Evolutionary conservation across 2,113 vertebrate genomes (phyloP), one percentile per base, ranked within the genome.

Genomic region (Dromaius novaehollandiae): DNA sequence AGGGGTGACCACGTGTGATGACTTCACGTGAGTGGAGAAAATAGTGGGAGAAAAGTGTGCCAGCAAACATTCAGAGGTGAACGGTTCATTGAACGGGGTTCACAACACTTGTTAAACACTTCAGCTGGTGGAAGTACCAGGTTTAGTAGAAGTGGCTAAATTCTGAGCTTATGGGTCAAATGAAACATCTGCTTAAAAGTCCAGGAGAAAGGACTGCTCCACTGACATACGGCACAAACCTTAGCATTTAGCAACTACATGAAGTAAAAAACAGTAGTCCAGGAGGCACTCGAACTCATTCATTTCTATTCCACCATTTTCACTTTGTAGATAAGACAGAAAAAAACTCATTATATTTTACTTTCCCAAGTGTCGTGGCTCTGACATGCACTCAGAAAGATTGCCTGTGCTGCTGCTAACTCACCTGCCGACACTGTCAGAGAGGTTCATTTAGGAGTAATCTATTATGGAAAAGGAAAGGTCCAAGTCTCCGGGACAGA

Each of bases 381-480:
- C 76, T 90, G 85, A 94, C 70, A 89, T 58, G 30, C 11, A 77
- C 53, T 63, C 74, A 79, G 86, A 94, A 86, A 79, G 73, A 96
- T 63, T 92, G 81, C 85, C 73, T 93, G 75, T 84, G 74, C 69
- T 76, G 82, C 77, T 58, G n/a, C 48, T 92, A 95, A 86, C 78
- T 94, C 53, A 88, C 88, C 69, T 93, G 93, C 86, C 44, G 9
- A 93, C 90, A 58, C 86, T 80, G 81, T 95, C 85, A 85, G 86
- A 93, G 90, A 40, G 68, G 60, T 92, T 92, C 82, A 87, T 95
- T 92, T 90, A 97, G 61, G 55, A 95, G 85, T 93, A 93, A 92
- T 95, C 90, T 97, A 86, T 93, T 95, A 89, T 70, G 38, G 4
- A 85, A 92, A 92, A 93, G 55, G 60, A 93, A 93, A 90, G 66